Base-by-base conservation (phyloP, 2,797 vertebrate genomes). In the Hipposideros larvatus region DNA sequence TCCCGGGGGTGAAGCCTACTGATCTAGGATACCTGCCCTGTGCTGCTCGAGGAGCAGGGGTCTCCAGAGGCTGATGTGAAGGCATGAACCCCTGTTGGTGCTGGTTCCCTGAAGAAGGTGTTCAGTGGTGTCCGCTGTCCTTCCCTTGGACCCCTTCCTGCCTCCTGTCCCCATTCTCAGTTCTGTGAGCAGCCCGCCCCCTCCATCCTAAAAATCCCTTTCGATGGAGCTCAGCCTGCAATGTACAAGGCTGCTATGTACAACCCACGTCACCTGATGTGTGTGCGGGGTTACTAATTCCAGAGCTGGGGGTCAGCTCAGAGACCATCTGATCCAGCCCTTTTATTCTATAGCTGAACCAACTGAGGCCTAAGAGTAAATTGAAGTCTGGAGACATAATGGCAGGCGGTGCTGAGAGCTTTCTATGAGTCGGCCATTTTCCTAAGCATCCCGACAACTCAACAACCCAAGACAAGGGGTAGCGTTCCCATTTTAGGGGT, bases 381-480 rank as follows among this genome's bases (percentile, higher is more conserved):
- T 4, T 15, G 68, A 46, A 37, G 34, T 10, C 46, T 37, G 51
- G 43, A 51, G 37, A 57, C 0, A 0, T 7, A 6, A 15, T 0
- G 34, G 78, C 28, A 7, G 65, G 48, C 13, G 2, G 31, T 0
- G 11, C 31, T 4, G 10, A 37, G 41, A 0, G 34, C 71, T 65
- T 37, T 63, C 61, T 26, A 21, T 14, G 63, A 73, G 22, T 22
- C 90, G 63, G 68, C 48, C 0, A 0, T 68, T 53, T 26, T 9
- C 3, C 34, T 8, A 4, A 65, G 43, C 85, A 10, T 11, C 68
- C 59, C 2, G 13, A 22, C 68, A 7, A 41, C 70, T 19, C 15
- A 2, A 15, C 6, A 2, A 1, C 14, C 16, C 37, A 16, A 2
- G 0, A 11, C 0, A 8, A 61, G 43, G 24, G 5, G 26, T 4